phyloP scores from a whole-genome alignment of 1,140 invertebrate genomes.

The Ladona fulva region DNA sequence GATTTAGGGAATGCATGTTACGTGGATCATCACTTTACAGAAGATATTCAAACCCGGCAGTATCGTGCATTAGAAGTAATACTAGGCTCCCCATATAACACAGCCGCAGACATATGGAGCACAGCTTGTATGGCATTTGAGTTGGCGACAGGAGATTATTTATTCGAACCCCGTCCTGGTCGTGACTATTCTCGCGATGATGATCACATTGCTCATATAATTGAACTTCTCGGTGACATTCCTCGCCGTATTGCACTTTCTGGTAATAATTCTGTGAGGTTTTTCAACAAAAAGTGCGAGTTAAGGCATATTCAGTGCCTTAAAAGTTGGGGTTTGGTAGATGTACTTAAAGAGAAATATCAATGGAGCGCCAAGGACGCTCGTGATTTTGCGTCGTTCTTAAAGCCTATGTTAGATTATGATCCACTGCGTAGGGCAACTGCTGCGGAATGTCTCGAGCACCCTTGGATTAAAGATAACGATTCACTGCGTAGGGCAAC shows the following conservation, averaged over 20 bases:
- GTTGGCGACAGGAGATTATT: conserved; percentile 95
- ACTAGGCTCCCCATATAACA: conserved; percentile 85
- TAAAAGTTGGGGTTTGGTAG: conserved; percentile 87
- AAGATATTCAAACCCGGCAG: conserved; percentile 98
- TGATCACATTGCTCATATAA: conserved; percentile 97
- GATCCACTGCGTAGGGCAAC: conserved; percentile 85
- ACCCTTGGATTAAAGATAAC: conserved; percentile 82
- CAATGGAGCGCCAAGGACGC: conserved; percentile 81
- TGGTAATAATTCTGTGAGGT: conserved; percentile 86
- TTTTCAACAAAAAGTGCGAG: conserved; percentile 89
- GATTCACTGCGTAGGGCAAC: conserved; percentile 85
- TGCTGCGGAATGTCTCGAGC: conserved; percentile 84
- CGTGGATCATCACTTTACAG: conserved; percentile 79
- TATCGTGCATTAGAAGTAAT: conserved; percentile 95
- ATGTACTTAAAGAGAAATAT: conserved; percentile 93
- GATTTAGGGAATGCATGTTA: conserved; percentile 99
- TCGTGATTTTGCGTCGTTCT: conserved; percentile 80
- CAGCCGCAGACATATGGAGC: conserved; percentile 96
- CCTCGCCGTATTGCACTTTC: conserved; percentile 79
- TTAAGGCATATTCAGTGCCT: conserved; percentile 83
- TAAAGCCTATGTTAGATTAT: conserved; percentile 90
- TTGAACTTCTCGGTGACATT: conserved; percentile 93
- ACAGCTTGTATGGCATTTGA: conserved; percentile 99
- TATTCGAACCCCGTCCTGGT: conserved; percentile 95
- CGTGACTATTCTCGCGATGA: conserved; percentile 86